Base-by-base conservation (phyloP, 2,113 vertebrate genomes). In the Gallinago jamesoni region DNA sequence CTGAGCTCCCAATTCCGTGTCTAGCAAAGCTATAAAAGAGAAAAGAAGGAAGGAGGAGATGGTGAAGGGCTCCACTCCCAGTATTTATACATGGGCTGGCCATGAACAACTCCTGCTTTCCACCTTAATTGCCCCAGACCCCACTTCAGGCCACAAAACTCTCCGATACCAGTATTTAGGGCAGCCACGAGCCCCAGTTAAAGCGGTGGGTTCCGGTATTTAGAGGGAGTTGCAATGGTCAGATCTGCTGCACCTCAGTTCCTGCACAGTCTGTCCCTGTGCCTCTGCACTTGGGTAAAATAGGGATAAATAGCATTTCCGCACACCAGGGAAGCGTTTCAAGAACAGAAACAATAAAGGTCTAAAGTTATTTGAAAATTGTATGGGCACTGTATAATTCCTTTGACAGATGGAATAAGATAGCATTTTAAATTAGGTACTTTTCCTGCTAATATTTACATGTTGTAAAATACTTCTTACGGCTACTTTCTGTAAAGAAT, bases 391-490 rank as follows among this genome's bases (percentile, higher is more conserved):
- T 33, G 48, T 62, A 41, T 63, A 87, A 93, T 82, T 94, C 60
- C 30, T 85, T 73, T 63, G 94, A 83, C 37, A 72, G 35, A 22
- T 30, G 33, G 74, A 87, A 52, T 70, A 90, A 85, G 89, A 76
- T 35, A 37, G 31, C 62, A 87, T 87, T 89, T 93, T 76, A 96
- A 74, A 95, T 92, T 55, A 81, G 55, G 28, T 73, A 39, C 66
- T 90, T 84, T 87, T 93, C 78, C 75, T 93, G 79, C 85, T 91
- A 87, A 70, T 96, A 87, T 89, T 91, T 67, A 92, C 89, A 92
- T 48, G 70, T 78, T 87, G 88, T 77, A 97, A 96, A 95, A 92
- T 66, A 70, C 50, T 95, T 95, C 93, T 97, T 95, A 97, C 3
- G 1, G 91, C 83, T 91, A 85, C 82, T 84, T 91, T 88, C 92